Conservation (phyloP, 2,888 invertebrate genomes). For the Melanotus villosus region DNA sequence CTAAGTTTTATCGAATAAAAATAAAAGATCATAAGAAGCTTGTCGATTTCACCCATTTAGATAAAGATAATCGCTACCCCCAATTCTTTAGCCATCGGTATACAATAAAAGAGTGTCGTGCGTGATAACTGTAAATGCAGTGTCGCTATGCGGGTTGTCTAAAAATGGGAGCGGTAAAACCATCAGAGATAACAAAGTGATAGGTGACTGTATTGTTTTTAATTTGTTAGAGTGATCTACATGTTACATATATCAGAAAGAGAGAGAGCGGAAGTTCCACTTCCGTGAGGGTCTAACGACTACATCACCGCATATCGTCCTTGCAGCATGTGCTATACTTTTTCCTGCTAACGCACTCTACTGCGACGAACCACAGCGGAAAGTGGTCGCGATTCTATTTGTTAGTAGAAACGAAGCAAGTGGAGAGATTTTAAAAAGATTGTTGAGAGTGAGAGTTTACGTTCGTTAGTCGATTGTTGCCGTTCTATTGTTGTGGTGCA, state of each 20-base stretch:
- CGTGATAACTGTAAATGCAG: constrained; percentile 14
- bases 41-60: no score
- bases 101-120: background rate
- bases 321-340: constrained; percentile 34
- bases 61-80: no score
- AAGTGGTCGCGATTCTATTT: constrained; percentile 9
- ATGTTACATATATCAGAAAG: constrained; percentile 8
- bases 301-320: constrained; percentile 34
- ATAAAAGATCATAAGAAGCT: no score
- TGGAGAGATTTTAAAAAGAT: constrained; percentile 1
- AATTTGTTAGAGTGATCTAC: constrained; percentile 36
- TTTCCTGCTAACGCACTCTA: constrained; percentile 14
- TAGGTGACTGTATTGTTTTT: constrained; percentile 28
- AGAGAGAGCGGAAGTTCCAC: constrained; percentile 42
- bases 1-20: no score
- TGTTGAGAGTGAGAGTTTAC: constrained; percentile 25
- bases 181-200: constrained; percentile 9
- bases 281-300: constrained; percentile 42
- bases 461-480: constrained; percentile 24
- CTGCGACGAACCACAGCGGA: constrained; percentile 24
- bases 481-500: constrained; percentile 13
- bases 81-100: no score
- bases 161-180: constrained; percentile 21
- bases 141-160: constrained; percentile 15
- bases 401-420: background rate